These are phyloP conservation scores for Ostrea edulis DNA, from an alignment of 1,140 invertebrate species.

Conservation along the genomic window DNA sequence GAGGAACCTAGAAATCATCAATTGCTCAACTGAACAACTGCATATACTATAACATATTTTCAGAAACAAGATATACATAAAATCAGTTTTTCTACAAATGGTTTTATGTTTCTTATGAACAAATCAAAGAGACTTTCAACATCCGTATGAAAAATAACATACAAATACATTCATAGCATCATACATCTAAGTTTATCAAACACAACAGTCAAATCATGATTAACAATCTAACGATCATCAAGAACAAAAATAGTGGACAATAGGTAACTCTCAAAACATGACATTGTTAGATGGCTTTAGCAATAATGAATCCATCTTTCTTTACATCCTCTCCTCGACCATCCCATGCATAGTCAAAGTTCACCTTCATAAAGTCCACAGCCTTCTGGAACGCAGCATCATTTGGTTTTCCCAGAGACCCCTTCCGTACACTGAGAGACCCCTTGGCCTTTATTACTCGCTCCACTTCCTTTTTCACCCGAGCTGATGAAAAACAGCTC, in stretches of 20 bases:
- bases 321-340: constrained; percentile 41
- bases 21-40: no score
- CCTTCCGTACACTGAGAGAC: constrained; percentile 44
- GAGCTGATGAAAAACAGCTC: constrained; percentile 40
- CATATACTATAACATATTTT: not conserved
- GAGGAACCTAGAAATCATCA: no score
- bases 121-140: no score
- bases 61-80: not conserved
- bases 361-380: constrained; percentile 48
- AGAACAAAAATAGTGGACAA: no score
- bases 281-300: constrained; percentile 27
- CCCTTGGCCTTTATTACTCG: constrained; percentile 55
- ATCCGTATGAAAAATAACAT: no score
- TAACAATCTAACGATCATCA: no score
- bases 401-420: constrained; percentile 40
- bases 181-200: no score
- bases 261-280: not conserved
- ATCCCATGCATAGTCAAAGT: constrained; percentile 59
- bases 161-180: no score
- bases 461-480: constrained; percentile 44
- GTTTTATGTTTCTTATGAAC: no score
- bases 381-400: constrained; percentile 45
- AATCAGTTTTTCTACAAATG: no score
- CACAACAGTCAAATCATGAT: no score
- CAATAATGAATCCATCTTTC: constrained; percentile 51